Evolutionary conservation across 2,888 invertebrate species (phyloP).

Genomic region (Eupithecia pulchellata): DNA sequence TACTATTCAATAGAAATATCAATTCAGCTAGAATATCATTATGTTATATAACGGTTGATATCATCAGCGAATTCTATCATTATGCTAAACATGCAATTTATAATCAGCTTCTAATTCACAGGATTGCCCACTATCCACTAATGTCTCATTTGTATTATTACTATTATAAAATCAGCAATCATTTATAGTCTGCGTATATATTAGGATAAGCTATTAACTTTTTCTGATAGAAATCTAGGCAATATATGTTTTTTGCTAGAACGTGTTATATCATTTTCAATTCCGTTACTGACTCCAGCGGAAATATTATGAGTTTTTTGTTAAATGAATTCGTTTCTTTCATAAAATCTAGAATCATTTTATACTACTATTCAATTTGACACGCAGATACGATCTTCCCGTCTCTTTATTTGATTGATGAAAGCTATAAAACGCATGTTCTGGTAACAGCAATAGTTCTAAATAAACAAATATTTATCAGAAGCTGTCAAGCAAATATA

Average conservation of each 20-base stretch:
- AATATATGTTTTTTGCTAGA: not conserved
- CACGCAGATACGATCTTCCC: constrained; percentile 41
- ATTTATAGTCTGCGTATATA: constrained; percentile 47
- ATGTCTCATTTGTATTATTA: constrained; percentile 53
- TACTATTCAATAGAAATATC: constrained; percentile 24
- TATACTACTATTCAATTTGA: constrained; percentile 43
- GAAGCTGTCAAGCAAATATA: not conserved
- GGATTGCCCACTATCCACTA: constrained; percentile 47
- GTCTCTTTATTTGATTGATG: constrained; percentile 38
- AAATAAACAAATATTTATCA: constrained; percentile 21
- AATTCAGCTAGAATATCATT: constrained; percentile 29
- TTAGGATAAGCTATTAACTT: constrained; percentile 6
- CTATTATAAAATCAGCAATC: constrained; percentile 46
- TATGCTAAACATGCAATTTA: constrained; percentile 49
- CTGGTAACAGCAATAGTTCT: constrained; percentile 30
- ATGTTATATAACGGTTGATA: constrained; percentile 29
- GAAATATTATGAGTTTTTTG: too few relatives aligned
- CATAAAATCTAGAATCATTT: not conserved
- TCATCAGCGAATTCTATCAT: constrained; percentile 29
- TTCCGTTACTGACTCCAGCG: not conserved
- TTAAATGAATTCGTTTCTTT: not conserved
- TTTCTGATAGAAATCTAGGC: not conserved
- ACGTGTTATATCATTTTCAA: not conserved
- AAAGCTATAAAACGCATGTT: constrained; percentile 38
- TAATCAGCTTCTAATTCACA: constrained; percentile 48